Evolutionary conservation across 1,140 invertebrate genomes (phyloP), one percentile per base, ranked within the genome.

Genomic region (Pachyrhynchus sulphureomaculatus): DNA sequence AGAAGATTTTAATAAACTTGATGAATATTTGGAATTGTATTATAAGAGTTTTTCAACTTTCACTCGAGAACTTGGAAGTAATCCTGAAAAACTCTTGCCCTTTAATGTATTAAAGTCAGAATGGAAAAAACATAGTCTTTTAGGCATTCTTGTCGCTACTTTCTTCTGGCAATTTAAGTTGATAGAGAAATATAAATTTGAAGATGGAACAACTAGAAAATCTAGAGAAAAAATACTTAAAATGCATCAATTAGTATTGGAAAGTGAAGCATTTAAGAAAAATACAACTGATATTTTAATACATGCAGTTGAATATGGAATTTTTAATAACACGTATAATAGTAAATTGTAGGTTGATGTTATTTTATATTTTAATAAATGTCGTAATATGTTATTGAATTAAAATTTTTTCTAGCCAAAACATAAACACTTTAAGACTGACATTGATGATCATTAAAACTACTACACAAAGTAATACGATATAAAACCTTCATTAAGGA

Each of bases 1-100:
- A 48, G 63, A 75, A 8, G 75, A 84, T 26, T 72, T 83, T 9
- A 56, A 69, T 23, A 54, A 75, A 55, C 80, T 81, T 29, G 67
- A 81, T 8, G 39, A 75, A 21, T 69, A 84, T 12, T 37, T 86
- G 0, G 59, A 83, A 33, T 65, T 81, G 6, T 86, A 86, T 72
- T 78, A 84, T 56, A 61, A 74, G 12, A 78, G 79, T 33, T 70
- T 86, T 37, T 65, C 63, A 0, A 68, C 70, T 10, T 77, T 70
- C 0, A 52, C 77, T 13, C 57, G 52, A 5, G 61, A 78, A 69
- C 75, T 76, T 67, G 68, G 77, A 64, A 77, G 66, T 34, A 66
- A 77, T 15, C 67, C 80, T 0, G 68, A 80, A 1, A 66, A 78
- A 20, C 54, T 82, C 4, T 80, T 80, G 67, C 79, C 83, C 0